phyloP scores from a whole-genome alignment of 2,113 vertebrate species.

The Oenanthe oenanthe region DNA sequence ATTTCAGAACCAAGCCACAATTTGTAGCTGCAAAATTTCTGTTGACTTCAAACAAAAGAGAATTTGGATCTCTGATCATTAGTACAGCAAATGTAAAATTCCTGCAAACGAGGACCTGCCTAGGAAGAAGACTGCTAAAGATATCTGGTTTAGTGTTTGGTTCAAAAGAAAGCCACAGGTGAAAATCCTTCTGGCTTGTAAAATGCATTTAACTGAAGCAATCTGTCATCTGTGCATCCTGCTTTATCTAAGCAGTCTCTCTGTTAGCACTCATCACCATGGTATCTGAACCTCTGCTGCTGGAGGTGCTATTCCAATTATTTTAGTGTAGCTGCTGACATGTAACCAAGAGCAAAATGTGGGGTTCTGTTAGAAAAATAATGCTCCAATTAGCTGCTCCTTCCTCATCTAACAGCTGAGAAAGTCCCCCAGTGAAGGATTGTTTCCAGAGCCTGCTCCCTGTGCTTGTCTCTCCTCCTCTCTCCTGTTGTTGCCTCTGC shows the following conservation, averaged over 20 bases:
- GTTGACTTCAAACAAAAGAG: not conserved
- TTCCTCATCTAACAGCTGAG: not conserved
- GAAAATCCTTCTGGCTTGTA: not conserved
- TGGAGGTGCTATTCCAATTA: conserved; percentile 54
- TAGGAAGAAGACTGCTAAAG: not conserved
- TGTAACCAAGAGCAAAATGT: conserved; percentile 19
- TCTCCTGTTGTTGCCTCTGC: not conserved
- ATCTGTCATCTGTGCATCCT: not conserved
- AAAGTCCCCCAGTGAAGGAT: not conserved
- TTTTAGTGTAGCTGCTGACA: conserved; percentile 21
- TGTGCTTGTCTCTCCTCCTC: not conserved
- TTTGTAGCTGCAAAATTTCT: not conserved
- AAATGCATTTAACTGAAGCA: not conserved
- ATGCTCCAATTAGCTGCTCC: conserved; percentile 45
- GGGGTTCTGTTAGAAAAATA: conserved; percentile 47
- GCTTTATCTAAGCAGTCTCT: not conserved
- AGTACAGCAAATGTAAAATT: not conserved
- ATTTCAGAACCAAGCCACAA: not conserved
- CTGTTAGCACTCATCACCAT: conserved; percentile 18
- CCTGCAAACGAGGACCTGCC: not conserved
- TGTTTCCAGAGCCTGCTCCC: conserved; percentile 11
- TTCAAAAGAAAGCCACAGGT: conserved; percentile 10
- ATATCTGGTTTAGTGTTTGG: not conserved
- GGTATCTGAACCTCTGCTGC: conserved; percentile 24
- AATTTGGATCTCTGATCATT: not conserved